A percentile compares a stretch with the other conserved stretches of the same genome.
Evolutionary conservation across 2,113 vertebrate genomes (phyloP).

Genomic region (Callithrix jacchus): DNA sequence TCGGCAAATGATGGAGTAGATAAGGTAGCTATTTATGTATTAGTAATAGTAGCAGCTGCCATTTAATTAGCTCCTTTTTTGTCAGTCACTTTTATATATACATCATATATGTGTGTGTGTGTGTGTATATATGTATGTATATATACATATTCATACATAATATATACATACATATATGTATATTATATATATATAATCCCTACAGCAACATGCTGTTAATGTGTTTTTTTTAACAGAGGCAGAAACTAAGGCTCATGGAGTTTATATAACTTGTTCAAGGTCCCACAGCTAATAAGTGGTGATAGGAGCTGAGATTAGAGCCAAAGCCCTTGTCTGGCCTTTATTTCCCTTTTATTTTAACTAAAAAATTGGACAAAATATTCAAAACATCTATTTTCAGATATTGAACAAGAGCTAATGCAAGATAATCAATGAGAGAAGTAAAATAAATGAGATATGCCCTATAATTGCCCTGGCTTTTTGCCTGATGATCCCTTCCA

Average conservation of each 20-base stretch:
- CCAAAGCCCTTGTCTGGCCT: neutral
- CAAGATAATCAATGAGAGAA: neutral
- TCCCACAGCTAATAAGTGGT: neutral
- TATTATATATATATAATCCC: neutral
- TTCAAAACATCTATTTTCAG: neutral
- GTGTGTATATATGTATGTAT: too few relatives aligned
- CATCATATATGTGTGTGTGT: too few relatives aligned
- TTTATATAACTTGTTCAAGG: neutral
- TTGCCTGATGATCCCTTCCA: neutral
- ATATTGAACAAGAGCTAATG: neutral
- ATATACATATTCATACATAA: too few relatives aligned
- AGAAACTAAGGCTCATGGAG: neutral
- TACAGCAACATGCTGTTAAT: neutral
- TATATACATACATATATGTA: too few relatives aligned
- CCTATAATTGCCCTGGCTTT: neutral
- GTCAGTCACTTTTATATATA: neutral
- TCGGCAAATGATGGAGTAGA: slow-evolving; percentile 6
- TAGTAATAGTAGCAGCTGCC: neutral
- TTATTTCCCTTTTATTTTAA: neutral
- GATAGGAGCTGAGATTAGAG: neutral
- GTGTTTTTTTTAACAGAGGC: neutral
- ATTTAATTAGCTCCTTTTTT: slow-evolving; percentile 40
- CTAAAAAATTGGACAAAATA: neutral
- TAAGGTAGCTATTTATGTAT: neutral
- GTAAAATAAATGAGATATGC: neutral